These are phyloP conservation scores for Beroe ovata DNA, from an alignment of 37 sponge, comb jelly and placozoan species.

Conservation along the genomic window DNA sequence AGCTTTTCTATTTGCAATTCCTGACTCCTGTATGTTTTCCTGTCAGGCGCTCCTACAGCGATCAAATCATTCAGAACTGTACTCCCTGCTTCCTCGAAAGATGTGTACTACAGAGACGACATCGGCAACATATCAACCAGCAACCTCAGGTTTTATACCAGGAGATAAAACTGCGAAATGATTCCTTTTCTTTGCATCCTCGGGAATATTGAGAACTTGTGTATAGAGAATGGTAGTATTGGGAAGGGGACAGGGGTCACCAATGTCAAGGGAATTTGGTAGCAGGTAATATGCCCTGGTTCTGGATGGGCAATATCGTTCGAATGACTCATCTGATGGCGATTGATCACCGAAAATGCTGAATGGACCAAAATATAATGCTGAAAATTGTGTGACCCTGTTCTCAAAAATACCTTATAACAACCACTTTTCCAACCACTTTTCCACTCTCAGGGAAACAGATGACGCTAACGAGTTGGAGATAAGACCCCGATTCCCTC, in stretches of 20 bases:
- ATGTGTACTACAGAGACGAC: constrained; percentile 96
- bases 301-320: no score
- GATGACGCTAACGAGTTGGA: constrained; percentile 87
- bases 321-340: no score
- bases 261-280: no score
- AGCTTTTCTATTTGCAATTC: neutral
- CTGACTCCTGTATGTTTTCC: neutral
- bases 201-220: no score
- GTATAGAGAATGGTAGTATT: no score
- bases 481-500: constrained; percentile 88
- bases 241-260: no score
- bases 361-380: no score
- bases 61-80: constrained; percentile 83
- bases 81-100: constrained; percentile 86
- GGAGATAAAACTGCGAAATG: no score
- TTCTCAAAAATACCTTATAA: neutral
- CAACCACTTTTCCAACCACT: neutral
- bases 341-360: no score
- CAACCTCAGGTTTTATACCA: constrained; percentile 69
- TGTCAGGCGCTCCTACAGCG: constrained; percentile 71
- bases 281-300: no score
- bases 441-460: constrained; percentile 68
- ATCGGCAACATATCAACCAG: constrained; percentile 97
- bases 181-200: no score
- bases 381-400: neutral